phyloP scores from a whole-genome alignment of 2,113 vertebrate species.

The Toxotes chatareus region DNA sequence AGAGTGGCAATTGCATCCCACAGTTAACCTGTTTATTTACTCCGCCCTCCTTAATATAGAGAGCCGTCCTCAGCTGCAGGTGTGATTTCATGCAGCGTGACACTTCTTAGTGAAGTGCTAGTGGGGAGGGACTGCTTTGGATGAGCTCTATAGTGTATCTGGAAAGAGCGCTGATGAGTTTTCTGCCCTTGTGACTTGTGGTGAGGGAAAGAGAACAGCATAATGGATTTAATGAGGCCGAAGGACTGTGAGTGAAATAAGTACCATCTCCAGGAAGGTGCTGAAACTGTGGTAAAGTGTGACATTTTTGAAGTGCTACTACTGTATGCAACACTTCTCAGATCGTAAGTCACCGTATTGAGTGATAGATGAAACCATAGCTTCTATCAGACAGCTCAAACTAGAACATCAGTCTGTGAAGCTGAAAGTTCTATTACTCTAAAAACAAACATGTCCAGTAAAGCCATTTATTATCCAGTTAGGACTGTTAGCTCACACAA shows the following conservation, averaged over 20 bases:
- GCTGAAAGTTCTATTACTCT: slow-evolving; percentile 17
- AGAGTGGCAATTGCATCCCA: background rate
- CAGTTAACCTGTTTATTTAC: slow-evolving; percentile 38
- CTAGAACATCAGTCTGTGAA: slow-evolving; percentile 22
- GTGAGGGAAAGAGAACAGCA: slow-evolving; percentile 18
- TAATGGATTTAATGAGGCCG: slow-evolving; percentile 45
- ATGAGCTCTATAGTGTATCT: slow-evolving; percentile 33
- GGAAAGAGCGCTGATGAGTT: slow-evolving; percentile 20
- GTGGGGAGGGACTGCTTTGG: slow-evolving; percentile 21
- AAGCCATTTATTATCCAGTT: slow-evolving; percentile 19
- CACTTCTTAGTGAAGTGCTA: slow-evolving; percentile 23
- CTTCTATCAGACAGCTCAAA: slow-evolving; percentile 28
- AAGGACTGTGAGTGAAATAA: slow-evolving; percentile 30
- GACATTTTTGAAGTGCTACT: slow-evolving; percentile 3
- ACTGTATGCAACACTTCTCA: slow-evolving; percentile 1
- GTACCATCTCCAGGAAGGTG: slow-evolving; percentile 5
- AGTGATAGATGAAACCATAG: slow-evolving; percentile 16
- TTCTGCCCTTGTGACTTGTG: slow-evolving; percentile 12
- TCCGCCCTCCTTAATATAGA: slow-evolving; percentile 16
- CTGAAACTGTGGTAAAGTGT: slow-evolving; percentile 8
- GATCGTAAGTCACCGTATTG: background rate
- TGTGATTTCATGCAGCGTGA: slow-evolving; percentile 38
- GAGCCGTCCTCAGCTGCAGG: background rate
- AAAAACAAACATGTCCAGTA: slow-evolving; percentile 4
- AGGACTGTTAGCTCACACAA: background rate